These are phyloP conservation scores for Suillia variegata DNA, from an alignment of 2,888 invertebrate species.

Conservation along the genomic window DNA sequence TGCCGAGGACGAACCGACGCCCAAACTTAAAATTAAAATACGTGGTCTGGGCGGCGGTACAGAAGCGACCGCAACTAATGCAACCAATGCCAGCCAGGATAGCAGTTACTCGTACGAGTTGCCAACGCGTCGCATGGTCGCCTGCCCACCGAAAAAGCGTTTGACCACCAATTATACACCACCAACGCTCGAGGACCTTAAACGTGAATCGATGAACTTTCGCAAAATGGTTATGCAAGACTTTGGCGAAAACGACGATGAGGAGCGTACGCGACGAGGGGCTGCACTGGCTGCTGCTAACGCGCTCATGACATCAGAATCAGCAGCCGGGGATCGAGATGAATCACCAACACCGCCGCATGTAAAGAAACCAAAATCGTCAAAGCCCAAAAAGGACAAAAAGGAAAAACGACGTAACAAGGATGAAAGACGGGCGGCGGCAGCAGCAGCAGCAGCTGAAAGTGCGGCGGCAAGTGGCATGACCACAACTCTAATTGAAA, in stretches of 20 bases:
- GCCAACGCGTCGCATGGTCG: conserved; percentile 63
- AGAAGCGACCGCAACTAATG: conserved; percentile 28
- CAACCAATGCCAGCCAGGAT: conserved; percentile 41
- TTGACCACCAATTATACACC: conserved; percentile 63
- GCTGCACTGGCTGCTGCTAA: neutral
- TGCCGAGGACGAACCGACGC: conserved; percentile 57
- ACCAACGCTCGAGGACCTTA: conserved; percentile 79
- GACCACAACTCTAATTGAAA: conserved; percentile 63
- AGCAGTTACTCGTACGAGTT: conserved; percentile 48
- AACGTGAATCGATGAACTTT: conserved; percentile 86
- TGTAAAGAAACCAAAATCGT: conserved; percentile 49
- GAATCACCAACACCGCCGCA: conserved; percentile 30
- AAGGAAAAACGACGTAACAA: conserved; percentile 64
- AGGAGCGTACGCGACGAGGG: conserved; percentile 29
- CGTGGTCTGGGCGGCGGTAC: conserved; percentile 57
- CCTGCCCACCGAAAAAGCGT: conserved; percentile 84
- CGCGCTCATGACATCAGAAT: neutral
- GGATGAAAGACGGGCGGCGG: conserved; percentile 50
- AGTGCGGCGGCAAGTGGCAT: conserved; percentile 34
- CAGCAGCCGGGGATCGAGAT: conserved; percentile 52
- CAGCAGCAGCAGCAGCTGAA: conserved; percentile 60
- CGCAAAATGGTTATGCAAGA: conserved; percentile 83
- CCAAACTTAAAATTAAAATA: conserved; percentile 76
- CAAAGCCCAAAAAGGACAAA: conserved; percentile 63
- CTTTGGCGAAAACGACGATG: conserved; percentile 71